Conservation (phyloP, 2,888 invertebrate genomes). For the Taenaris catops region DNA sequence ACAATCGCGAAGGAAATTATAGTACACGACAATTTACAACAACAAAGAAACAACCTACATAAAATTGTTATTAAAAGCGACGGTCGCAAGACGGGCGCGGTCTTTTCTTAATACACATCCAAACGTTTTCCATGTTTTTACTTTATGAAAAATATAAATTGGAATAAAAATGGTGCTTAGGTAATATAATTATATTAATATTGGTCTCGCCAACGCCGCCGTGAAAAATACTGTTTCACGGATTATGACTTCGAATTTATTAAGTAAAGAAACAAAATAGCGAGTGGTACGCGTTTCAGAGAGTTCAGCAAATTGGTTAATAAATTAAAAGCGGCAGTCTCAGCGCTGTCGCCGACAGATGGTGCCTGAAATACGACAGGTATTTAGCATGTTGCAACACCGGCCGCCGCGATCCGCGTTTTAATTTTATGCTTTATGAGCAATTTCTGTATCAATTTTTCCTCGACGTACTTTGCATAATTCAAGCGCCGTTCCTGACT, state of each 20-base stretch:
- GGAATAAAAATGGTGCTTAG: slow-evolving; percentile 21
- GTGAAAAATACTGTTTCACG: slow-evolving; percentile 47
- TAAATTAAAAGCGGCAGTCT: slow-evolving; percentile 77
- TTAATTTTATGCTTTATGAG: slow-evolving; percentile 77
- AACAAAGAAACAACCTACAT: no score
- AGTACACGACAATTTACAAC: no score
- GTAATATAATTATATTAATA: slow-evolving; percentile 27
- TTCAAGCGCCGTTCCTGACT: slow-evolving; percentile 48
- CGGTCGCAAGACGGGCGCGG: no score
- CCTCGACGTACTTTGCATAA: slow-evolving; percentile 56
- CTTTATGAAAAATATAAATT: slow-evolving; percentile 18
- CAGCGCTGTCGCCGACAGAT: slow-evolving; percentile 72
- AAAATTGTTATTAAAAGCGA: no score
- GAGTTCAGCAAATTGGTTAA: slow-evolving; percentile 75
- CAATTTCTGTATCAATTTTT: slow-evolving; percentile 75
- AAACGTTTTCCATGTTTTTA: neutral
- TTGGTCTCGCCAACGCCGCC: slow-evolving; percentile 32
- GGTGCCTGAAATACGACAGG: slow-evolving; percentile 77
- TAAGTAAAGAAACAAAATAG: slow-evolving; percentile 74
- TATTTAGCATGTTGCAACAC: slow-evolving; percentile 77
- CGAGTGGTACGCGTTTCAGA: slow-evolving; percentile 56
- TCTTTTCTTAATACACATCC: no score
- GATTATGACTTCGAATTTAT: slow-evolving; percentile 68
- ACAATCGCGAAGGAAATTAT: no score
- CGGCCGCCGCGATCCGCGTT: slow-evolving; percentile 58